Percentiles rank a stretch among this genome's conserved stretches.
Evolutionary conservation across 2,113 vertebrate genomes (phyloP).

Genomic region (Smithornis capensis): DNA sequence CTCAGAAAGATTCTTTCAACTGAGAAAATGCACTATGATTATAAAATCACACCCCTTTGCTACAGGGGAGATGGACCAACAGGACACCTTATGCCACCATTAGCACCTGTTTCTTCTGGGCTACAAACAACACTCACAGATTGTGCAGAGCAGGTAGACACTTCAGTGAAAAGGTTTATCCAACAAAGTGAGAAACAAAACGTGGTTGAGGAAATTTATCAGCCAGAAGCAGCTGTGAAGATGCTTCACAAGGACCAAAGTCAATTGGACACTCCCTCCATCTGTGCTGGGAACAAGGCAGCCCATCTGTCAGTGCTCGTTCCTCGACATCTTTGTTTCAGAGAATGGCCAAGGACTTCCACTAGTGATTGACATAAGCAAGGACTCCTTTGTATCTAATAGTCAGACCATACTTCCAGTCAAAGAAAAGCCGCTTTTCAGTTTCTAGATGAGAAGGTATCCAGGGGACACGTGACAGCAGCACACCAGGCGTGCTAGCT

Average conservation of each 20-base stretch:
- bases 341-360: not conserved
- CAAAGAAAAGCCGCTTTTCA: not conserved
- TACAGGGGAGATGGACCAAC: not conserved
- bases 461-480: not conserved
- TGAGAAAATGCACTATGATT: not conserved
- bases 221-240: not conserved
- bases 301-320: rapidly evolving
- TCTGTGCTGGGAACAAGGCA: not conserved
- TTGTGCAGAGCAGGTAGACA: not conserved
- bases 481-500: rapidly evolving
- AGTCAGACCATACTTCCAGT: not conserved
- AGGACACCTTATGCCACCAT: not conserved
- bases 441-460: slow-evolving; percentile 37
- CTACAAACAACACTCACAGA: not conserved
- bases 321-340: not conserved
- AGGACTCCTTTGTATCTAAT: not conserved
- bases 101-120: not conserved
- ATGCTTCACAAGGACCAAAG: not conserved
- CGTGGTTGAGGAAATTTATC: not conserved
- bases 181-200: not conserved
- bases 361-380: not conserved
- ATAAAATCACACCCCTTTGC: not conserved
- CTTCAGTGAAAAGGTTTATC: not conserved
- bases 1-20: not conserved
- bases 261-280: not conserved